Conservation (phyloP, 2,113 vertebrate genomes). For the Anhinga anhinga region DNA sequence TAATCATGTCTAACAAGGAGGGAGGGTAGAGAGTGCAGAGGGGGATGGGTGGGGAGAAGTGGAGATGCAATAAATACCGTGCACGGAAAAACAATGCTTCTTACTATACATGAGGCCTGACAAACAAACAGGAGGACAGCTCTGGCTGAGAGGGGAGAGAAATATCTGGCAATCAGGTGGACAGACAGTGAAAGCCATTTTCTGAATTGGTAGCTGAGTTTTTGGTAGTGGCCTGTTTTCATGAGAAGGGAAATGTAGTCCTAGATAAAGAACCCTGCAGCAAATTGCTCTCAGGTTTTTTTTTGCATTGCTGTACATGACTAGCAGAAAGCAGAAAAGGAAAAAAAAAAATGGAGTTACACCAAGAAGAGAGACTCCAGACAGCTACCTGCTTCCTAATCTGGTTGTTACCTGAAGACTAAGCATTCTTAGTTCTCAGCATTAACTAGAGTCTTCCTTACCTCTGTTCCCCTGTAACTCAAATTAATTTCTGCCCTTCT, state of each 20-base stretch:
- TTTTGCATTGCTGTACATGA: background rate
- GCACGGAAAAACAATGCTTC: background rate
- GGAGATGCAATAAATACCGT: background rate
- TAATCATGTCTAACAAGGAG: conserved; percentile 40
- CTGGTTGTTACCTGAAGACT: background rate
- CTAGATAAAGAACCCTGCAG: background rate
- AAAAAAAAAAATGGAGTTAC: background rate
- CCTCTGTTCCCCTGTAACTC: background rate
- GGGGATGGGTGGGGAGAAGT: background rate
- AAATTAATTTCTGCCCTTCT: background rate
- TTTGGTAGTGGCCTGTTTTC: background rate
- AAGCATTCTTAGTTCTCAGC: background rate
- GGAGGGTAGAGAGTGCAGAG: background rate
- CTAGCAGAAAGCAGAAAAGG: background rate
- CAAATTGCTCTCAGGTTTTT: background rate
- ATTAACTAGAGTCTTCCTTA: background rate
- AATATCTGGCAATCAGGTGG: background rate
- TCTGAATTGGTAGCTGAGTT: background rate
- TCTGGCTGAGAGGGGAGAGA: background rate
- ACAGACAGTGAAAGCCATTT: background rate
- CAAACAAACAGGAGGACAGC: background rate
- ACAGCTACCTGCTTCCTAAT: background rate
- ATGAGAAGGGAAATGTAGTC: background rate
- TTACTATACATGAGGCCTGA: background rate
- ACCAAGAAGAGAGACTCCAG: background rate